Conservation (phyloP, 2,888 invertebrate species). For the Cerastoderma edule region DNA sequence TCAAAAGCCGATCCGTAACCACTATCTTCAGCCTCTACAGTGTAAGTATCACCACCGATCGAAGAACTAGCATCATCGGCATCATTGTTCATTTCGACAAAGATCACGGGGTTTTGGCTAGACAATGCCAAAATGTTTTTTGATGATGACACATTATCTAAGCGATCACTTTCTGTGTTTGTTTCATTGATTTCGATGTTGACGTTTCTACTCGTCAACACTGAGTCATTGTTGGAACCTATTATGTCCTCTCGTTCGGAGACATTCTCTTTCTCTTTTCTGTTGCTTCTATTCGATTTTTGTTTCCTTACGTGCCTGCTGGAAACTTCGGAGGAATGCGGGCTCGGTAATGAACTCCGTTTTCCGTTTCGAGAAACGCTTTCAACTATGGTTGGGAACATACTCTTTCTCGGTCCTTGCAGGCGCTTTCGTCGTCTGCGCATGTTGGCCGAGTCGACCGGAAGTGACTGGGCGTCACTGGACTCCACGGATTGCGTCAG, state of each 20-base stretch:
- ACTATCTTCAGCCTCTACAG: neutral
- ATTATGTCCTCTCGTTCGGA: neutral
- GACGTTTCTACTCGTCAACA: too few relatives aligned
- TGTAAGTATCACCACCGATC: neutral
- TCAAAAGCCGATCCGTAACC: neutral
- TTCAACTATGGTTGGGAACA: constrained; percentile 9
- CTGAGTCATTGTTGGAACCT: too few relatives aligned
- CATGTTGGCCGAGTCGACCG: constrained; percentile 22
- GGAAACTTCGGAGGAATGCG: neutral
- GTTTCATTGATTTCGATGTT: neutral
- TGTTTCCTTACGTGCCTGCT: neutral
- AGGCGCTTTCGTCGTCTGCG: constrained; percentile 11
- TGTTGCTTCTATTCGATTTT: neutral
- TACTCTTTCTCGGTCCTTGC: neutral
- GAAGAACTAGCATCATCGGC: too few relatives aligned
- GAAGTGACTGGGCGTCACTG: neutral
- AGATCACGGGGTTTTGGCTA: neutral
- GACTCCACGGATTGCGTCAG: constrained; percentile 10
- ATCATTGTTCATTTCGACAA: neutral
- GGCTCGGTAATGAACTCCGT: neutral
- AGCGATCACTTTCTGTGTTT: neutral
- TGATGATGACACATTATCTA: neutral
- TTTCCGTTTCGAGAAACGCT: neutral
- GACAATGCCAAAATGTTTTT: neutral
- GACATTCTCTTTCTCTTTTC: neutral